phyloP scores from a whole-genome alignment of 2,888 invertebrate genomes.

The Ischnus inquisitorius region DNA sequence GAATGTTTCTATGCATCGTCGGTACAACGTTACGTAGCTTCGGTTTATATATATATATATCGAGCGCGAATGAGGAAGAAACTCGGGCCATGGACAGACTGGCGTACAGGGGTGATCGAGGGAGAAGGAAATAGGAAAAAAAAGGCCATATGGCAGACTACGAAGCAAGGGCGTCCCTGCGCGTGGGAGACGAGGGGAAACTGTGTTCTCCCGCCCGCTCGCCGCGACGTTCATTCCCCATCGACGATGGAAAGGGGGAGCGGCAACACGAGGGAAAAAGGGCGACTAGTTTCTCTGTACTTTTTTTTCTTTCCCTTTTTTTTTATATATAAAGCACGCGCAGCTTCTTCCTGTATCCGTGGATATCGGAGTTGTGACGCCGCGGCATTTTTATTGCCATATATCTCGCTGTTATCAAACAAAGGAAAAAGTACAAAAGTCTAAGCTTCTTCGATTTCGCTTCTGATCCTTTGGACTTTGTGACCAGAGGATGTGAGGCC shows the following conservation, averaged over 20 bases:
- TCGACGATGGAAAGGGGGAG: slow-evolving; percentile 42
- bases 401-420: background rate
- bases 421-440: background rate
- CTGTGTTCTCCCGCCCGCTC: slow-evolving; percentile 73
- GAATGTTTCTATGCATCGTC: slow-evolving; percentile 3
- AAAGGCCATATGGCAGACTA: slow-evolving; percentile 82
- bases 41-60: background rate
- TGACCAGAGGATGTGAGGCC: background rate
- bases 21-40: background rate
- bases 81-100: slow-evolving; percentile 14
- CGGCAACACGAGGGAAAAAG: slow-evolving; percentile 42
- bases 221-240: slow-evolving; percentile 31
- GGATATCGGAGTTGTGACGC: background rate
- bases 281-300: slow-evolving; percentile 8
- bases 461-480: background rate
- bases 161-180: slow-evolving; percentile 73
- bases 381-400: background rate
- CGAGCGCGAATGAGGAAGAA: slow-evolving; percentile 21
- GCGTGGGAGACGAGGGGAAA: slow-evolving; percentile 79
- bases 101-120: slow-evolving; percentile 42
- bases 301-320: slow-evolving; percentile 63
- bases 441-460: background rate
- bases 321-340: slow-evolving; percentile 14
- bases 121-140: slow-evolving; percentile 52
- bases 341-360: slow-evolving; percentile 60